These are phyloP conservation scores for Sepiola atlantica DNA, from an alignment of 2,888 invertebrate genomes.

Conservation along the genomic window DNA sequence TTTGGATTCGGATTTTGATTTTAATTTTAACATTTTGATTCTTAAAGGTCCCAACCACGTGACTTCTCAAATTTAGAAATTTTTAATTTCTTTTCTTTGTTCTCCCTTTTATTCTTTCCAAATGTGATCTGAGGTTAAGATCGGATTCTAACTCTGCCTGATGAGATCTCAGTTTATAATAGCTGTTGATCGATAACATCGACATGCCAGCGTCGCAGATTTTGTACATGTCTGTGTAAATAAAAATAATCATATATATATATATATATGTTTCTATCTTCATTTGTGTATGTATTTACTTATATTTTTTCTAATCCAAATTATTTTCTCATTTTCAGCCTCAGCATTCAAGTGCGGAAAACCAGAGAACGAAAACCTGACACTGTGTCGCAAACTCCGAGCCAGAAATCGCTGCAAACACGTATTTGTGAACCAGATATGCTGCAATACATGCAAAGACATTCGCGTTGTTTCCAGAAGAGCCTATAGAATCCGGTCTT, in stretches of 20 bases:
- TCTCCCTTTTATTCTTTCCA: too few species aligned
- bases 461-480: slow-evolving; percentile 37
- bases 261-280: neutral
- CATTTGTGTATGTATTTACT: too few species aligned
- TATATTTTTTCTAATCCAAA: neutral
- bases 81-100: too few species aligned
- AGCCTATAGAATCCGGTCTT: neutral
- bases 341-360: slow-evolving; percentile 61
- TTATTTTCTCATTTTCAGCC: slow-evolving; percentile 55
- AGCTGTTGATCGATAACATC: too few species aligned
- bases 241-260: neutral
- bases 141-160: too few species aligned
- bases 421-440: slow-evolving; percentile 67
- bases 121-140: too few species aligned
- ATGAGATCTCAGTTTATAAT: too few species aligned
- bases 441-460: slow-evolving; percentile 68
- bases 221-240: neutral
- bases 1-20: too few species aligned
- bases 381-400: slow-evolving; percentile 65
- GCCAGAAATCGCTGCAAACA: slow-evolving; percentile 68
- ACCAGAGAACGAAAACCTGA: slow-evolving; percentile 36
- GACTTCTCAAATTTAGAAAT: too few species aligned
- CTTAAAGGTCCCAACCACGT: too few species aligned
- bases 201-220: too few species aligned
- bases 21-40: too few species aligned